A percentile compares a stretch with the other conserved stretches of the same genome.
Evolutionary conservation across 2,113 vertebrate species (phyloP).

Genomic region (Chionis minor): DNA sequence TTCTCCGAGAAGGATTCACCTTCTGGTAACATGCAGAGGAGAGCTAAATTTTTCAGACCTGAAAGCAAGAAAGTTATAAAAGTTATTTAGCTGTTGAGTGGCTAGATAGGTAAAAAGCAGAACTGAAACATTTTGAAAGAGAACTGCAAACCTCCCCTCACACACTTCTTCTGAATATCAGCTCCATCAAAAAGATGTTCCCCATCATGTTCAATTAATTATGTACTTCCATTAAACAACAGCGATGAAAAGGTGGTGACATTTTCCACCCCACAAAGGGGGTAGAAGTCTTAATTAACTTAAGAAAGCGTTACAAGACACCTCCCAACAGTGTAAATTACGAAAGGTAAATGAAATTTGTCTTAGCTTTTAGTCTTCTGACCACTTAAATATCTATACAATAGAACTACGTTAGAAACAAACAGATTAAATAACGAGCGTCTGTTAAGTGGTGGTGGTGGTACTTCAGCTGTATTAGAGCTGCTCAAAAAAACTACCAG

Average conservation of each 20-base stretch:
- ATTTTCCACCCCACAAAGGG: background rate
- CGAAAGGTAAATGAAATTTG: background rate
- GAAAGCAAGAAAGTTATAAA: background rate
- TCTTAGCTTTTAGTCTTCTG: background rate
- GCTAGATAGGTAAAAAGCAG: background rate
- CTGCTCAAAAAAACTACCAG: background rate
- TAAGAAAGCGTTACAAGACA: background rate
- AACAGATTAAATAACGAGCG: background rate
- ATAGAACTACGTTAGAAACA: background rate
- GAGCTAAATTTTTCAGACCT: constrained; percentile 89
- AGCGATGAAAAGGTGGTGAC: background rate
- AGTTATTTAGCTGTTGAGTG: background rate
- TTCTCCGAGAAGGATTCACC: constrained; percentile 77
- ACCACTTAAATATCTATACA: background rate
- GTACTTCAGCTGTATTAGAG: background rate
- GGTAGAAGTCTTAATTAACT: background rate
- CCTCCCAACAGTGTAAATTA: background rate
- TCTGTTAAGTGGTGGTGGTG: background rate
- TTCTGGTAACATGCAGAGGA: constrained; percentile 87
- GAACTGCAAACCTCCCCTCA: background rate
- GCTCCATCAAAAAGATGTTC: background rate
- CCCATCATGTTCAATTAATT: background rate
- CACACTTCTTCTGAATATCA: background rate
- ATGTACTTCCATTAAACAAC: background rate
- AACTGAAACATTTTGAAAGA: background rate